phyloP scores from a whole-genome alignment of 2,888 invertebrate genomes.

The Chrysolina oricalcia region DNA sequence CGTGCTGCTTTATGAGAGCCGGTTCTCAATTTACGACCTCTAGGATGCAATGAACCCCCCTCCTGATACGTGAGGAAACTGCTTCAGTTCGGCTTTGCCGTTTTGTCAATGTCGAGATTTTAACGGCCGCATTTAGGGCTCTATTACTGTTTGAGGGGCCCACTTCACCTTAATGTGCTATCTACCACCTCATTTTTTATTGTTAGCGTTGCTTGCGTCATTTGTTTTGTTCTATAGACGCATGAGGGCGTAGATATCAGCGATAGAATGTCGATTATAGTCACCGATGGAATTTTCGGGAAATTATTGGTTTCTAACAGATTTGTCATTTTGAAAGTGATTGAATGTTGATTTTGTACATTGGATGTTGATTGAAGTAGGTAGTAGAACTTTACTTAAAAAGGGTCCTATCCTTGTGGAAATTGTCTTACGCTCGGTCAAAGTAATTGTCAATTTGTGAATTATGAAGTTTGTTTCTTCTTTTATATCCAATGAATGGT shows the following conservation, averaged over 20 bases:
- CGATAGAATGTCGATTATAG: neutral
- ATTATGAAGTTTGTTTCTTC: too few relatives aligned
- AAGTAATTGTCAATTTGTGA: too few relatives aligned
- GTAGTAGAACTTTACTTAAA: too few relatives aligned
- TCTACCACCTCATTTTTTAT: constrained; percentile 57
- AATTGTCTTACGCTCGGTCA: too few relatives aligned
- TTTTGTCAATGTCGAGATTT: constrained; percentile 69
- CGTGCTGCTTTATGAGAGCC: constrained; percentile 69
- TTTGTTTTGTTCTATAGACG: constrained; percentile 37
- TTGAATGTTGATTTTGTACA: too few relatives aligned
- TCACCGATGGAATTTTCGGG: too few relatives aligned
- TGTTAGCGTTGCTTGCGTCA: constrained; percentile 36
- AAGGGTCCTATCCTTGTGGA: too few relatives aligned
- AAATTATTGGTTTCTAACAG: too few relatives aligned
- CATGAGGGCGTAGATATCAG: constrained; percentile 24
- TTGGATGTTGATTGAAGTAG: too few relatives aligned
- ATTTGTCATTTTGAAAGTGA: too few relatives aligned
- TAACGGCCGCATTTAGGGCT: constrained; percentile 57
- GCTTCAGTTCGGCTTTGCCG: constrained; percentile 62
- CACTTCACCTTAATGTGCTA: constrained; percentile 59
- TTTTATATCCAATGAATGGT: too few relatives aligned
- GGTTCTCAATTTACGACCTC: constrained; percentile 69
- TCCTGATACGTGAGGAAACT: constrained; percentile 68
- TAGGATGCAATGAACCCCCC: constrained; percentile 62
- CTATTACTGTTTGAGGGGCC: constrained; percentile 59